phyloP scores from a whole-genome alignment of 2,888 invertebrate genomes.

The Icerya purchasi region DNA sequence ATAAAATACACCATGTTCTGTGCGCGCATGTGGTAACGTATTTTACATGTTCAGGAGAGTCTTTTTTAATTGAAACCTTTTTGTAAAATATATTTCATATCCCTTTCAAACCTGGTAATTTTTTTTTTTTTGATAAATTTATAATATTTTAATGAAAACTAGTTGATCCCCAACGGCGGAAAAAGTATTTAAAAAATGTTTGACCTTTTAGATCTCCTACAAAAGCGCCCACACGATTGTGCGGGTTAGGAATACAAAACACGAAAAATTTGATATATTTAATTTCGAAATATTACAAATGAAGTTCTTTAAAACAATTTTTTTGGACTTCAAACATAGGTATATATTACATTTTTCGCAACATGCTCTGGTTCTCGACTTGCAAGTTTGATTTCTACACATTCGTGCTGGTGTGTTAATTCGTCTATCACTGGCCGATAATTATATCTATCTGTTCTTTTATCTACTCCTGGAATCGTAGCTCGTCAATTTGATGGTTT shows the following conservation, averaged over 20 bases:
- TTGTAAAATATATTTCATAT: no score
- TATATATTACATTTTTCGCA: neutral
- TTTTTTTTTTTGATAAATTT: no score
- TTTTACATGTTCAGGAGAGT: no score
- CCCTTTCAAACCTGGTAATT: no score
- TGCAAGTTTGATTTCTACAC: neutral
- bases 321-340: neutral
- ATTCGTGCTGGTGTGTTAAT: neutral
- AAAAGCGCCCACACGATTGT: neutral
- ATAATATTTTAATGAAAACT: no score
- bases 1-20: no score
- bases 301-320: neutral
- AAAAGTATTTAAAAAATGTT: neutral
- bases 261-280: neutral
- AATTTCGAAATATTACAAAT: neutral
- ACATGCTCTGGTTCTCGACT: neutral
- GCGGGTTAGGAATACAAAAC: neutral
- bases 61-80: no score
- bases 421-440: conserved; percentile 1
- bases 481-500: neutral
- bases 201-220: neutral
- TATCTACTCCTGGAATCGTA: neutral
- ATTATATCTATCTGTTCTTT: neutral
- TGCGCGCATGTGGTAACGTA: no score
- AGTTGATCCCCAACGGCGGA: neutral